Base-by-base conservation (phyloP, 2,113 vertebrate species). In the Chloropsis hardwickii region DNA sequence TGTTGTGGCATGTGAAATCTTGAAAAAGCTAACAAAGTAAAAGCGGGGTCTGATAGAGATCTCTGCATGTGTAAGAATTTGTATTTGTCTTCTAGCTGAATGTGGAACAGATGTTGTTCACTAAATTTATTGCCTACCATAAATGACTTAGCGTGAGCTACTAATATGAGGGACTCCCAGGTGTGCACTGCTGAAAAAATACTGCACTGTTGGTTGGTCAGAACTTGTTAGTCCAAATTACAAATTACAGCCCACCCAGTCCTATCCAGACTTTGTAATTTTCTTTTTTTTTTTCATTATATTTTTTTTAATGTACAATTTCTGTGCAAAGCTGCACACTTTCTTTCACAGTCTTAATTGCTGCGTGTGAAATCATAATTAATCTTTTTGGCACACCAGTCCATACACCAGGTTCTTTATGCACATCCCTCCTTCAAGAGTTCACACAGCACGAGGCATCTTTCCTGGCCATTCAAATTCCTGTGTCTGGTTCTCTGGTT, bases 71-170 rank as follows among this genome's bases (percentile, higher is more conserved):
- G 74, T 83, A 78, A 80, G 85, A 86, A 94, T 94, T 94, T 90
- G 57, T 92, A 6, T 92, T 64, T 90, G 35, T 95, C 69, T 94
- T 97, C 78, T 96, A 40, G 50, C 20, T 73, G 60, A 77, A 70
- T 83, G 94, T 90, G 70, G 58, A 97, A 35, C 96, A 96, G 91
- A 95, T 94, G 94, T 69, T 91, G 39, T 79, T 94, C 74, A 61
- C 91, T 95, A 77, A 90, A 94, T 96, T 94, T 91, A 97, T 94
- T 96, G 48, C 82, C 82, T 60, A 65, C 65, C 42, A 77, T 85
- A 94, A 95, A 92, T 89, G 82, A 94, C 78, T 84, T 87, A 69
- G 40, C 1, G 0, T 79, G 85, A 96, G 45, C 77, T 86, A 87
- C 80, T 92, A 92, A 95, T 87, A 71, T 86, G 74, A 94, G 91